Percentiles rank a stretch among this genome's conserved stretches.
Conservation (phyloP, 2,113 vertebrate species). For the Salvator merianae region DNA sequence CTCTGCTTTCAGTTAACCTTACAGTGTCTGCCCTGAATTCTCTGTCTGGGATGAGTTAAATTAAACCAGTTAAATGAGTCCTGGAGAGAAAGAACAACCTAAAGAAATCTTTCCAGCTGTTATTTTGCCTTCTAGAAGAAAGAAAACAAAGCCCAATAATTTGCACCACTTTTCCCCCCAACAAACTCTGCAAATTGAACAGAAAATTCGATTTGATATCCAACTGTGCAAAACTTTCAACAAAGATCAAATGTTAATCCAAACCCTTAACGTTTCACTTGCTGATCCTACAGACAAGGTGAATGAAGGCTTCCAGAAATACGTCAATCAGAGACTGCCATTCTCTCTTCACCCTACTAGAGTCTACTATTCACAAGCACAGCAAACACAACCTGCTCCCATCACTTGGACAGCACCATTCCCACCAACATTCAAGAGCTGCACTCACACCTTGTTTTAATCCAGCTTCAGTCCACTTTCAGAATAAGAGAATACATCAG, state of each 20-base stretch:
- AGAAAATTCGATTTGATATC: conserved; percentile 31
- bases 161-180: background rate
- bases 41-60: background rate
- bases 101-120: conserved; percentile 27
- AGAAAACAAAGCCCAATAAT: conserved; percentile 14
- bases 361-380: background rate
- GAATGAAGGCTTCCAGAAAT: conserved; percentile 1
- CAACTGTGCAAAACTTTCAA: conserved; percentile 16
- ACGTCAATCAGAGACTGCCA: background rate
- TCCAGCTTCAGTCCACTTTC: too few relatives aligned
- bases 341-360: background rate
- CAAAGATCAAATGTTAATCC: conserved; percentile 22
- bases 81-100: conserved; percentile 14
- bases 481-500: too few relatives aligned
- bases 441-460: too few relatives aligned
- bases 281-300: background rate
- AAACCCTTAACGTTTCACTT: background rate
- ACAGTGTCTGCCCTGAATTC: background rate
- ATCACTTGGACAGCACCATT: background rate
- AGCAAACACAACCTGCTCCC: background rate
- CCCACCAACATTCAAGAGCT: too few relatives aligned
- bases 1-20: background rate
- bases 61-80: conserved; percentile 26
- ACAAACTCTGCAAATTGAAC: conserved; percentile 30
- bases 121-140: conserved; percentile 17